Percentiles rank a stretch among this genome's conserved stretches.
These are phyloP conservation scores for Ceryle rudis DNA, from an alignment of 2,797 vertebrate species.

Conservation along the genomic window DNA sequence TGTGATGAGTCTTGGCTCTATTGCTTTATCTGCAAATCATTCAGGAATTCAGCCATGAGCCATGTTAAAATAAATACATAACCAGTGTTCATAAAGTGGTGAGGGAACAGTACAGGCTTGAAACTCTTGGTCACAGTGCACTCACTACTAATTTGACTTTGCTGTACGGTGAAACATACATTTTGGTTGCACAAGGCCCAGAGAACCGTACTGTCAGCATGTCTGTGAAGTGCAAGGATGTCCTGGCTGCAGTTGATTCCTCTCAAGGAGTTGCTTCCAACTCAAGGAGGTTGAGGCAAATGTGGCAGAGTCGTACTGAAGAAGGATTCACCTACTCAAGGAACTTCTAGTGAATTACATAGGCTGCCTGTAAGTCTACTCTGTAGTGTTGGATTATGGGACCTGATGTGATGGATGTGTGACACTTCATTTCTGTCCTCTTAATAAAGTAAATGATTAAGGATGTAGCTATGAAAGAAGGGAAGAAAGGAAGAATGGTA, in stretches of 20 bases:
- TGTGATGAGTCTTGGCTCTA: not conserved
- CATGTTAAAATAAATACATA: not conserved
- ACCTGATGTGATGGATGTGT: not conserved
- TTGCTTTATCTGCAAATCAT: not conserved
- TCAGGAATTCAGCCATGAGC: not conserved
- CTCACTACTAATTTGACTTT: not conserved
- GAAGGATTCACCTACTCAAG: not conserved
- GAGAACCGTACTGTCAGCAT: not conserved
- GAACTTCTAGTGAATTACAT: not conserved
- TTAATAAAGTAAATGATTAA: not conserved
- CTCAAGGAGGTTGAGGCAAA: not conserved
- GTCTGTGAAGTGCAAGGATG: not conserved
- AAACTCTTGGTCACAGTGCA: not conserved
- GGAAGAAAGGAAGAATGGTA: not conserved
- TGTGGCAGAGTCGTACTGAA: not conserved
- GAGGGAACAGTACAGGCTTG: not conserved
- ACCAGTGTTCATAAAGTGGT: not conserved
- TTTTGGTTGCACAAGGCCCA: not conserved
- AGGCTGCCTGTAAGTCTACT: not conserved
- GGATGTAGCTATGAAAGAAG: not conserved
- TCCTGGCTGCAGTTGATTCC: not conserved
- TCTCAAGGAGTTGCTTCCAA: not conserved
- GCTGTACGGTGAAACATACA: not conserved
- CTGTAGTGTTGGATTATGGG: not conserved
- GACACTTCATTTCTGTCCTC: not conserved